Percentiles rank a stretch among this genome's conserved stretches.
Conservation (phyloP, 2,888 invertebrate genomes). For the Rugalucina vietnamica region DNA sequence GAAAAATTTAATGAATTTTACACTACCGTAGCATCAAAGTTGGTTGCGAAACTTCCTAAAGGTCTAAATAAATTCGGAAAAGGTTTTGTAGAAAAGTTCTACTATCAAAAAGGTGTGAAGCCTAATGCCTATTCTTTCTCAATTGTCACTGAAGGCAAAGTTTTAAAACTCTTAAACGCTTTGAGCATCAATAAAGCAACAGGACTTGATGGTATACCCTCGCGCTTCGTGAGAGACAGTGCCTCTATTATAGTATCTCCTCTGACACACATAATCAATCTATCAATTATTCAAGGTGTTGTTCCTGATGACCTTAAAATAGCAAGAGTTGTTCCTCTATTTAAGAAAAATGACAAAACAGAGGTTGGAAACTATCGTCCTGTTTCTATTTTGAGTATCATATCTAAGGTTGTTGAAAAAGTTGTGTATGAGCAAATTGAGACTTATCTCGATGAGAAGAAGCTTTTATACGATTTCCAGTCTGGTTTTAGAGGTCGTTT, state of each 20-base stretch:
- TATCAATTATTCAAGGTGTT: background rate
- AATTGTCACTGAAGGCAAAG: constrained; percentile 13
- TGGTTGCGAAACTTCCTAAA: constrained; percentile 20
- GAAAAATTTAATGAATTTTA: constrained; percentile 12
- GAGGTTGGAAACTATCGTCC: too few relatives aligned
- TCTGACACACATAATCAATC: background rate
- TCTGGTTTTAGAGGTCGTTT: too few relatives aligned
- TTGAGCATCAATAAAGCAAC: constrained; percentile 22
- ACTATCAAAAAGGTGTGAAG: background rate
- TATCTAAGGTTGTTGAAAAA: too few relatives aligned
- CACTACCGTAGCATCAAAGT: constrained; percentile 17
- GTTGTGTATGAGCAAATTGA: too few relatives aligned
- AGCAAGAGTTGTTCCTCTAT: constrained; percentile 22
- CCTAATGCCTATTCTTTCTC: background rate
- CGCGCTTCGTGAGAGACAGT: background rate
- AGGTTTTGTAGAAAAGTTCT: background rate
- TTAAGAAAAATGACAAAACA: constrained; percentile 20
- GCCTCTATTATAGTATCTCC: background rate
- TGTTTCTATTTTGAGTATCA: too few relatives aligned
- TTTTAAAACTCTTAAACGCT: background rate
- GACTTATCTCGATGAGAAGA: too few relatives aligned
- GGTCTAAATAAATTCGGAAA: constrained; percentile 3
- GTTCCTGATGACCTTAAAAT: background rate
- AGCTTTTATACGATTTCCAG: too few relatives aligned
- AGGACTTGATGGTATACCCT: constrained; percentile 20